phyloP scores from a whole-genome alignment of 2,797 vertebrate species.

The Macropus fuliginosus region DNA sequence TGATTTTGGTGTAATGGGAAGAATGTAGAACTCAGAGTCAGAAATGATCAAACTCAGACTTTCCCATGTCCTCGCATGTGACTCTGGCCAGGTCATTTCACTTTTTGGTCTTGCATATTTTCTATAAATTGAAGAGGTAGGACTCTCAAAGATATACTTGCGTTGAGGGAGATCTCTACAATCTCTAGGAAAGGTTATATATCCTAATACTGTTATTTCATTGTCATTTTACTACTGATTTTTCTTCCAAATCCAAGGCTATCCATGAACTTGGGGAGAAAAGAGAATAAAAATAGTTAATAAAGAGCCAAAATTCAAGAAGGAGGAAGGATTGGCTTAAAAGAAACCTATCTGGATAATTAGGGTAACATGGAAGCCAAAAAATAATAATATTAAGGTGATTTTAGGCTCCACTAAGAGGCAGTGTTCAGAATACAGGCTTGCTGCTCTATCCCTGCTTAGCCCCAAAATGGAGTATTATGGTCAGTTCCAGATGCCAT shows the following conservation, averaged over 20 bases:
- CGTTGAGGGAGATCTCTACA: not conserved
- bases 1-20: not conserved
- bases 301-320: not conserved
- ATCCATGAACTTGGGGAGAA: not conserved
- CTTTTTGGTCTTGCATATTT: no score
- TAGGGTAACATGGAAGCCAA: not conserved
- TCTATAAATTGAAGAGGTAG: not conserved
- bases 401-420: not conserved
- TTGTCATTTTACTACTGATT: not conserved
- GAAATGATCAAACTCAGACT: not conserved
- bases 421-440: not conserved
- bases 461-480: not conserved
- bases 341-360: not conserved
- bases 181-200: not conserved
- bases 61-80: not conserved
- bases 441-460: not conserved
- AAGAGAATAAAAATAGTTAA: constrained; percentile 18
- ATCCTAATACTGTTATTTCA: not conserved
- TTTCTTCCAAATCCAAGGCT: not conserved
- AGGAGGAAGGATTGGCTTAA: not conserved
- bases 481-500: not conserved
- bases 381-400: not conserved
- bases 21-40: not conserved
- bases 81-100: not conserved
- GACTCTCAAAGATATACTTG: not conserved